These are phyloP conservation scores for Coryphaenoides rupestris DNA, from an alignment of 2,113 vertebrate genomes.

Conservation along the genomic window DNA sequence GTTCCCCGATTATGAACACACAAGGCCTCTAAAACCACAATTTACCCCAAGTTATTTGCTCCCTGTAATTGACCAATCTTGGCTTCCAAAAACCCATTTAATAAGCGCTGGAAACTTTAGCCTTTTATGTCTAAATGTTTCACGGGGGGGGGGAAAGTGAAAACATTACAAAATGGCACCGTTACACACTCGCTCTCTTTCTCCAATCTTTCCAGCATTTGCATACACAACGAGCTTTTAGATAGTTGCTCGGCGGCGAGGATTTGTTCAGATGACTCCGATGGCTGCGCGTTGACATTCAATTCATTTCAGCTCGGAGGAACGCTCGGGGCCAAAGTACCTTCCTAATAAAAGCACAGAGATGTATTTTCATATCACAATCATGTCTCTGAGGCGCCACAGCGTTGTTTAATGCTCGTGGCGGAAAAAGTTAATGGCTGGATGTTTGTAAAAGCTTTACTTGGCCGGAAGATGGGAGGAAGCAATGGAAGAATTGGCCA, in stretches of 20 bases:
- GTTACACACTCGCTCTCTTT: slow-evolving; percentile 57
- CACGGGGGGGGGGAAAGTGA: slow-evolving; percentile 40
- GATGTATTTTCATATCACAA: slow-evolving; percentile 71
- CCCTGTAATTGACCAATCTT: slow-evolving; percentile 33
- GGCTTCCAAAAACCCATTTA: slow-evolving; percentile 23
- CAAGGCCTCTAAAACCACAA: slow-evolving; percentile 31
- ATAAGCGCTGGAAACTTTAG: slow-evolving; percentile 29
- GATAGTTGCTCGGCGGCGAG: slow-evolving; percentile 36
- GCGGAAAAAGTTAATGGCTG: slow-evolving; percentile 51
- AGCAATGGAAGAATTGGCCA: slow-evolving; percentile 26
- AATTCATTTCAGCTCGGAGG: slow-evolving; percentile 63
- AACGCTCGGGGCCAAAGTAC: slow-evolving; percentile 71
- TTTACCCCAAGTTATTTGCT: slow-evolving; percentile 23
- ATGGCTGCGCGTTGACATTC: slow-evolving; percentile 49
- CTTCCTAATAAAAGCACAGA: slow-evolving; percentile 71
- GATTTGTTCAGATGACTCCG: slow-evolving; percentile 34
- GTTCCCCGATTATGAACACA: not conserved
- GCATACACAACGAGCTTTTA: slow-evolving; percentile 60
- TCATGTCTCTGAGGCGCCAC: slow-evolving; percentile 57
- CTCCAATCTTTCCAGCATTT: slow-evolving; percentile 60
- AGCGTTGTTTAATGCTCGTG: slow-evolving; percentile 46
- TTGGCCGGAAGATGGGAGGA: slow-evolving; percentile 38
- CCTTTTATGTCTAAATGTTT: slow-evolving; percentile 54
- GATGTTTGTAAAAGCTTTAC: slow-evolving; percentile 54
- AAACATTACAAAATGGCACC: slow-evolving; percentile 54